These are phyloP conservation scores for Gavia stellata DNA, from an alignment of 2,113 vertebrate species.

Conservation along the genomic window DNA sequence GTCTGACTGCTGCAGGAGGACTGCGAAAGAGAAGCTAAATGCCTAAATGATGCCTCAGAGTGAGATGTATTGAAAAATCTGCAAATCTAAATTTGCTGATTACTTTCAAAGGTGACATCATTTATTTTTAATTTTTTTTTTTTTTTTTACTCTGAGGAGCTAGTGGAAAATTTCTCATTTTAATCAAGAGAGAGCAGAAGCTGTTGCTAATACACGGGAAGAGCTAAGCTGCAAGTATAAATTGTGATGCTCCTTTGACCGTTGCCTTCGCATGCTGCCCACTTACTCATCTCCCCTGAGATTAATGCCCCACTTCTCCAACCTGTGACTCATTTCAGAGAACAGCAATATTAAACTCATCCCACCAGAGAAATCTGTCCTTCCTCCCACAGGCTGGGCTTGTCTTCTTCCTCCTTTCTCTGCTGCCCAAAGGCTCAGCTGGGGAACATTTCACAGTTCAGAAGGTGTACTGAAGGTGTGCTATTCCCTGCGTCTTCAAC, in stretches of 20 bases:
- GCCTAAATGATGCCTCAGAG: neutral
- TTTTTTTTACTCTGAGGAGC: neutral
- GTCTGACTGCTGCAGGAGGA: neutral
- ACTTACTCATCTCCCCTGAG: constrained; percentile 37
- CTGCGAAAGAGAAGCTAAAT: neutral
- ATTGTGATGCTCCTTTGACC: constrained; percentile 7
- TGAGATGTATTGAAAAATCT: neutral
- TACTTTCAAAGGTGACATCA: neutral
- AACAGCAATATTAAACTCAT: neutral
- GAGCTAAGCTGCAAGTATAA: neutral
- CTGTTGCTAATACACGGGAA: neutral
- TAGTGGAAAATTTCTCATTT: neutral
- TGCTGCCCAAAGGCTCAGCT: neutral
- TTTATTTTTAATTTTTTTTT: neutral
- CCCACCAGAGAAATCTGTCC: constrained; percentile 20
- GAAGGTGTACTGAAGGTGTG: neutral
- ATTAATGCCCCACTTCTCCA: neutral
- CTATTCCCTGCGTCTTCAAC: neutral
- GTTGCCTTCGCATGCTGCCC: neutral
- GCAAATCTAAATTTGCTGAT: neutral
- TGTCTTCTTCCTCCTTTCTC: neutral
- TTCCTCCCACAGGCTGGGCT: constrained; percentile 7
- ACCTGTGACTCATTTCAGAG: constrained; percentile 22
- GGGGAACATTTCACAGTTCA: neutral
- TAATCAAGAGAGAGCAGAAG: neutral